Percentiles rank a stretch among this genome's conserved stretches.
These are phyloP conservation scores for Arvicanthis niloticus DNA, from an alignment of 2,113 vertebrate genomes.

Conservation along the genomic window DNA sequence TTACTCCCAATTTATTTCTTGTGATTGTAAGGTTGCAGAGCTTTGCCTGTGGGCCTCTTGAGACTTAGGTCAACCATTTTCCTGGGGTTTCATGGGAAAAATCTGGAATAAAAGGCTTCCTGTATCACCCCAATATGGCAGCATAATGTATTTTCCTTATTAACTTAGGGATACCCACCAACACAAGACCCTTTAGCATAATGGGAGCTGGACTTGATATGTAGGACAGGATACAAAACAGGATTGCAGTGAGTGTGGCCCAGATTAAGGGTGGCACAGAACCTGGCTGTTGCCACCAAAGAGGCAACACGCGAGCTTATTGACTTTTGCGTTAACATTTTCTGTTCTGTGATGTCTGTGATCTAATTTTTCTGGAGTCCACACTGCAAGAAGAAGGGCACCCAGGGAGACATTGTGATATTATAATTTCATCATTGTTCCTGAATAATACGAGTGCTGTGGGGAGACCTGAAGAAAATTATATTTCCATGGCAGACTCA, in stretches of 20 bases:
- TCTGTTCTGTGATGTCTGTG: not conserved
- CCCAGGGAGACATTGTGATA: not conserved
- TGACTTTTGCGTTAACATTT: not conserved
- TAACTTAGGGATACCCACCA: not conserved
- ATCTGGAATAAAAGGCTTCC: not conserved
- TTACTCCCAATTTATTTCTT: not conserved
- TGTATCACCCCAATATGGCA: not conserved
- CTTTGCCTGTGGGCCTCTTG: not conserved
- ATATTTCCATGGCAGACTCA: not conserved
- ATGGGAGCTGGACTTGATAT: not conserved
- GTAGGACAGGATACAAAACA: not conserved
- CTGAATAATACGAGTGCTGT: not conserved
- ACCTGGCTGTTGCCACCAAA: not conserved
- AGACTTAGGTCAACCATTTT: not conserved
- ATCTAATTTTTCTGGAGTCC: not conserved
- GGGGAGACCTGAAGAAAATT: slow-evolving; percentile 39
- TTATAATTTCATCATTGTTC: slow-evolving; percentile 13
- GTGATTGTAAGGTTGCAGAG: not conserved
- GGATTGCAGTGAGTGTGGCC: not conserved
- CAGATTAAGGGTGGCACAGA: not conserved
- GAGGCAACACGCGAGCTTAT: not conserved
- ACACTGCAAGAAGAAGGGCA: not conserved
- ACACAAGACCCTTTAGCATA: not conserved
- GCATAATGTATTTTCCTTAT: not conserved
- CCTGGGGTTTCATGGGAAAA: not conserved